These are phyloP conservation scores for Brachionus rotundiformis DNA, from an alignment of 1,140 invertebrate genomes.

Conservation along the genomic window DNA sequence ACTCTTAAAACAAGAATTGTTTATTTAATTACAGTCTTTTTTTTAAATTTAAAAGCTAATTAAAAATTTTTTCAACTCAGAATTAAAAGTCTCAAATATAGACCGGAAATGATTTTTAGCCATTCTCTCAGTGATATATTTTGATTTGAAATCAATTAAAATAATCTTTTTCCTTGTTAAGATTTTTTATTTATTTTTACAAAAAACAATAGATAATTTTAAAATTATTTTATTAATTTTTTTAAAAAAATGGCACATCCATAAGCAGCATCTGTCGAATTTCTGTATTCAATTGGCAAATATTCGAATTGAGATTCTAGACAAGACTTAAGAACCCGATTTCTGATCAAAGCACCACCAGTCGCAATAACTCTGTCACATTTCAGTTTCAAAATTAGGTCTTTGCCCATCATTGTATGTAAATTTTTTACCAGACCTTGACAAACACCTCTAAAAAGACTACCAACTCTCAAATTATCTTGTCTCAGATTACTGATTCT, in stretches of 20 bases:
- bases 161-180: too few relatives aligned
- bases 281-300: not conserved
- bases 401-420: conserved; percentile 64
- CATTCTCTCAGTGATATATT: too few relatives aligned
- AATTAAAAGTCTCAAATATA: too few relatives aligned
- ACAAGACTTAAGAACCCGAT: not conserved
- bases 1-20: too few relatives aligned
- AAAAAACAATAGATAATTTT: too few relatives aligned
- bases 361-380: conserved; percentile 43
- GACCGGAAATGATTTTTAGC: too few relatives aligned
- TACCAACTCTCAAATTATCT: conserved; percentile 72
- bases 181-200: too few relatives aligned
- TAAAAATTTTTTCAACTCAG: too few relatives aligned
- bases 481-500: conserved; percentile 72
- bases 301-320: not conserved
- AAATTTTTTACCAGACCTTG: conserved; percentile 78
- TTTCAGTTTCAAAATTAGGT: conserved; percentile 32
- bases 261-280: conserved; percentile 38
- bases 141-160: too few relatives aligned
- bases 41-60: too few relatives aligned
- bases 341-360: conserved; percentile 22
- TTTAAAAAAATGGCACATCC: conserved; percentile 31
- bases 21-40: too few relatives aligned
- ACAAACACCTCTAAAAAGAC: conserved; percentile 74
- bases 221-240: not conserved